These are phyloP conservation scores for Cyprinodon brontotheroides DNA, from an alignment of 2,113 vertebrate species.

Conservation along the genomic window DNA sequence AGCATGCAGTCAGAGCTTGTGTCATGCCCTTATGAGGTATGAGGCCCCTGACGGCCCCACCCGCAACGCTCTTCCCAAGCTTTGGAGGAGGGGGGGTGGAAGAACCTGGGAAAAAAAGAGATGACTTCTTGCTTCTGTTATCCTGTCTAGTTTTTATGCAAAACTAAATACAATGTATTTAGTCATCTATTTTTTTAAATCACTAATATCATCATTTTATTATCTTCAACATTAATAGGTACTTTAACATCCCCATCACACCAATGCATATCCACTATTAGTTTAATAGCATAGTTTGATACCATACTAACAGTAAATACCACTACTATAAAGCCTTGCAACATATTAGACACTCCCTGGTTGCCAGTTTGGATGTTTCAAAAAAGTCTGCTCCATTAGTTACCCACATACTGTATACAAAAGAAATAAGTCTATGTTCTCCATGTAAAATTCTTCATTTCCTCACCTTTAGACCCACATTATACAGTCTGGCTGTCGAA, in stretches of 20 bases:
- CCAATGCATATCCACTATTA: background rate
- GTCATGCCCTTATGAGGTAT: conserved; percentile 77
- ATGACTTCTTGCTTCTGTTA: conserved; percentile 58
- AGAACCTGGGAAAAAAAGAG: conserved; percentile 20
- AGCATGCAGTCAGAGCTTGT: conserved; percentile 70
- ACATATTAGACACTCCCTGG: background rate
- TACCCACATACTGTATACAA: too few relatives aligned
- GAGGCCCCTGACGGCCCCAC: conserved; percentile 68
- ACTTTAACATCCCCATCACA: background rate
- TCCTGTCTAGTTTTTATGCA: conserved; percentile 47
- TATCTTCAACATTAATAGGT: background rate
- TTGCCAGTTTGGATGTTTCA: background rate
- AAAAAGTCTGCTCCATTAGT: too few relatives aligned
- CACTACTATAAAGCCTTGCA: background rate
- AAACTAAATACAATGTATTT: conserved; percentile 4
- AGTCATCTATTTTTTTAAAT: background rate
- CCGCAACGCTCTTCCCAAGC: conserved; percentile 57
- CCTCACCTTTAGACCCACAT: background rate
- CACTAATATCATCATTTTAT: too few relatives aligned
- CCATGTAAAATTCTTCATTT: background rate
- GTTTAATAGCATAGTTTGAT: background rate
- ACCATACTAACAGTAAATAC: background rate
- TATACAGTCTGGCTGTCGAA: background rate
- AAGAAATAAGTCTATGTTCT: too few relatives aligned
- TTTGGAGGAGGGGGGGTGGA: conserved; percentile 43